Evolutionary conservation across 2,888 invertebrate species (phyloP), one percentile per base, ranked within the genome.

Genomic region (Rhamnusium bicolor): DNA sequence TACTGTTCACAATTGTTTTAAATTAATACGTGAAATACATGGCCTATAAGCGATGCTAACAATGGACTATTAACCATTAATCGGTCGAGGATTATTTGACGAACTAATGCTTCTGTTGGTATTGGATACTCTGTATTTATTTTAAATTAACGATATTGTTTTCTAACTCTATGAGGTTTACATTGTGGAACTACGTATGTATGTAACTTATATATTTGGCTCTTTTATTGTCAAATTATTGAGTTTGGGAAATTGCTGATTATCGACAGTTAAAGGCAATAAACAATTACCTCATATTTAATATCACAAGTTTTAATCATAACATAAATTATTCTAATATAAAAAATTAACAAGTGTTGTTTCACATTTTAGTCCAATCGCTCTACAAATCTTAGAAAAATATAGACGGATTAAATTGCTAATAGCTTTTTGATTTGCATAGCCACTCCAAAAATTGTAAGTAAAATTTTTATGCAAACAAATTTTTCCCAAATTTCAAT

Each of bases 1-100:
- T 78, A 78, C 77, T 75, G 76, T 78, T 78, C 79, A 76, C 81
- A 73, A 81, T 83, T 82, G 82, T 83, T 82, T 83, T 82, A 79
- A 78, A 80, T 79, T 78, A 78, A 77, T 76, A 73, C 76, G 75
- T 65, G 71, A 75, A 79, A 74, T 76, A 74, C 73, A 69, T 58
- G 69, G 62, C 60, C 74, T 71, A 69, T 73, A 56, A 69, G 54
- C 63, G 69, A 53, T 29, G 58, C 65, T 61, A 49, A 56, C 71
- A 66, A 51, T 68, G 21, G 53, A 53, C 65, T 65, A 53, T 65
- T 51, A 65, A 53, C 65, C 49, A 58, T 58, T 63, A 63, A 49
- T 63, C 63, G 49, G 5, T 29, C 4, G 46, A 19, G 27, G 27
- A 49, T 63, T 49, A 49, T 49, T 63, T 21, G 29, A 60, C 18